phyloP scores from a whole-genome alignment of 2,888 invertebrate species.

The Zaprionus obscuricornis region DNA sequence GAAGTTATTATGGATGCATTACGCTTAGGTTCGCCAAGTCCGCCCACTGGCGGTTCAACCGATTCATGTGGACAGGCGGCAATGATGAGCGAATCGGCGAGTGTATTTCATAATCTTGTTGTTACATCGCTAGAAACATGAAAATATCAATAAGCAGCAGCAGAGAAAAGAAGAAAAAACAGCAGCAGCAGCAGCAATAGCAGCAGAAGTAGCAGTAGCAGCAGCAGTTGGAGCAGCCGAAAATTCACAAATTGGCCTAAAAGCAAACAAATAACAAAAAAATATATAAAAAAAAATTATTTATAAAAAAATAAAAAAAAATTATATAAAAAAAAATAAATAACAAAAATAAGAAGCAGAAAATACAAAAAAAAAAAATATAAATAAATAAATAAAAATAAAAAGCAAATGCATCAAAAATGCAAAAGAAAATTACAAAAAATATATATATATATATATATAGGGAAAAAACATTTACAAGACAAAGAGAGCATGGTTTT shows the following conservation, averaged over 20 bases:
- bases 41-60: constrained; percentile 77
- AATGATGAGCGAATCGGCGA: constrained; percentile 86
- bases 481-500: constrained; percentile 51
- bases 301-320: constrained; percentile 18
- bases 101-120: constrained; percentile 83
- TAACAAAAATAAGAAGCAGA: too few species aligned
- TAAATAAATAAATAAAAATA: constrained; percentile 10
- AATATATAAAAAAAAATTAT: constrained; percentile 11
- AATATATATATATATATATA: constrained; percentile 7
- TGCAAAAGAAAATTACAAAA: constrained; percentile 5
- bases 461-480: constrained; percentile 40
- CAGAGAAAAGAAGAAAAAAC: background rate
- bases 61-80: constrained; percentile 87
- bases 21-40: constrained; percentile 81
- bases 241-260: constrained; percentile 33
- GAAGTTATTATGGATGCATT: constrained; percentile 84
- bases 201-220: constrained; percentile 9
- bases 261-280: constrained; percentile 8
- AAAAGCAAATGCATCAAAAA: background rate
- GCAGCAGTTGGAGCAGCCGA: background rate
- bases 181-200: background rate
- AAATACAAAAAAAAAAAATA: constrained; percentile 5
- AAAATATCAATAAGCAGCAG: constrained; percentile 80
- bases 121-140: constrained; percentile 84
- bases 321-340: constrained; percentile 55